Evolutionary conservation across 2,888 invertebrate species (phyloP), one percentile per base, ranked within the genome.

Genomic region (Ichneumoninae sp.): DNA sequence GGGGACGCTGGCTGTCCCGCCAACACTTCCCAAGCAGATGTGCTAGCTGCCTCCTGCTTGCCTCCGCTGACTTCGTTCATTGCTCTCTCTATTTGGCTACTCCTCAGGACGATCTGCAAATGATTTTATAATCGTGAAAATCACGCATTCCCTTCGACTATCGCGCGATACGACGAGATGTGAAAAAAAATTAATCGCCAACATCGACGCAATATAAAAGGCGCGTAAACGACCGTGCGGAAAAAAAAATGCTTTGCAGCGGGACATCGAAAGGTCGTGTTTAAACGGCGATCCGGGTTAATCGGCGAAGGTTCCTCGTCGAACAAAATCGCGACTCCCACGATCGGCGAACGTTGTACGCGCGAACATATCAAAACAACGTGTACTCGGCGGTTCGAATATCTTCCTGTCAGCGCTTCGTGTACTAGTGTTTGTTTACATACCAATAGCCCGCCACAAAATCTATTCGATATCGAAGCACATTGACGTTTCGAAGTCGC

Each of bases 31-130:
- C 94, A 94, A 52, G 93, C 88, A n/a, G 94, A 94, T 22, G 93
- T 92, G 83, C 91, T 92, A n/a, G 94, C 91, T 81, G 92, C 89
- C 78, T 94, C 94, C 88, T 93, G 94, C 81, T 94, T 94, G 81
- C 92, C 93, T 88, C 93, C 93, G 60, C 93, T 93, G 44, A 94
- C 93, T 89, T 94, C 94, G 85, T 94, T 94, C 94, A 94, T 94
- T 30, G 54, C 50, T 66, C 26, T 44, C 54, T 66, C 66, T 66
- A 57, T 16, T 47, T n/a, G 22, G 52, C 63, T 65, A 65, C 40
- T 36, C 63, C 73, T 63, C 44, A 47, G 44, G 26, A 76, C 33
- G 13, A 80, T 85, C 83, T 85, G 52, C 2, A 50, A 85, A 71
- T 79, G 22, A 13, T 26, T 44, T 19, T 26, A 13, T 16, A 7